Percentiles rank a stretch among this genome's conserved stretches.
phyloP scores from a whole-genome alignment of 2,113 vertebrate species.

The Ictalurus furcatus region DNA sequence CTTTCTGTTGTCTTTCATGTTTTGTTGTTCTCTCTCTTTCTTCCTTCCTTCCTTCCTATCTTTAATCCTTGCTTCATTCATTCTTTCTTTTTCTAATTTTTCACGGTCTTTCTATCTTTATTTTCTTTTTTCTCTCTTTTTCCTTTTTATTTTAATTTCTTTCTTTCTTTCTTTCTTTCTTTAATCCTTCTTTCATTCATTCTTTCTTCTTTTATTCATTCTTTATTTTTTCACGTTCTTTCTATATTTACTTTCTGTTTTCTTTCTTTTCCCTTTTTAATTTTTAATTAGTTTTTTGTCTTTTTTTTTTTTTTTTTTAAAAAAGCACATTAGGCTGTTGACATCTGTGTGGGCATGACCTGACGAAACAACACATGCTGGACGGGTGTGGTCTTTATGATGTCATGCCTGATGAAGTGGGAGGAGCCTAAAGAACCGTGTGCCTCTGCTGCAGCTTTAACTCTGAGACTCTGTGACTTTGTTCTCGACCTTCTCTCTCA shows the following conservation, averaged over 20 bases:
- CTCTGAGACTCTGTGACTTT: not conserved
- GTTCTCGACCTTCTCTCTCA: slow-evolving; percentile 10
- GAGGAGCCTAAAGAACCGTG: not conserved
- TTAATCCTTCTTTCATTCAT: not conserved
- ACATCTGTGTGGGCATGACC: not conserved
- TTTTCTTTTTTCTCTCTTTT: not conserved
- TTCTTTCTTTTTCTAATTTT: not conserved
- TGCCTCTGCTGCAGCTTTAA: not conserved
- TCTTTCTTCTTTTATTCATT: not conserved
- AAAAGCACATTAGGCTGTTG: not conserved
- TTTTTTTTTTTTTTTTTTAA: not conserved
- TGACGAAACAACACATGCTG: not conserved
- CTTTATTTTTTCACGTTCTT: not conserved
- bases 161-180: not conserved
- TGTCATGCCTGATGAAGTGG: not conserved
- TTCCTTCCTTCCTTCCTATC: not conserved
- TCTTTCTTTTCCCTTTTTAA: not conserved
- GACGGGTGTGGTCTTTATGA: not conserved
- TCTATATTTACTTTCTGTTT: not conserved
- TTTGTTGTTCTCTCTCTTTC: no score
- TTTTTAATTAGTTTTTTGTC: not conserved
- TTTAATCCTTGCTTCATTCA: no score
- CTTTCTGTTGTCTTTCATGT: no score
- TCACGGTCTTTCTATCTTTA: not conserved
- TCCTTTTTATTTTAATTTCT: not conserved